A percentile compares a stretch with the other conserved stretches of the same genome.
phyloP scores from a whole-genome alignment of 1,140 invertebrate species.

The Zaprionus inermis region DNA sequence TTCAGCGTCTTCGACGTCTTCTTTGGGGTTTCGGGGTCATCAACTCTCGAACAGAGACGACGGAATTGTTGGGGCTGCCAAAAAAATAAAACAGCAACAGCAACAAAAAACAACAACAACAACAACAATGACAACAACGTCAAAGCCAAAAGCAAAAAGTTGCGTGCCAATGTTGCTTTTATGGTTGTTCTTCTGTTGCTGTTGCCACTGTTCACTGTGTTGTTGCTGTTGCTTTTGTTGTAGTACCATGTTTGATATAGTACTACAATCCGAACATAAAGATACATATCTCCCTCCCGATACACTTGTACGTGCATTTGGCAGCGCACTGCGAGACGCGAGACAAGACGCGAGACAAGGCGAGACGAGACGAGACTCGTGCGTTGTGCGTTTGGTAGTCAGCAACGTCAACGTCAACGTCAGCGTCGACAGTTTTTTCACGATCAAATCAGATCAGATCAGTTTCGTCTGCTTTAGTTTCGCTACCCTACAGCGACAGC shows the following conservation, averaged over 20 bases:
- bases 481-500: not conserved
- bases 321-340: not conserved
- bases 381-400: slow-evolving; percentile 5
- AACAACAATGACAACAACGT: slow-evolving; percentile 13
- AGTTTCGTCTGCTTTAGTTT: slow-evolving; percentile 10
- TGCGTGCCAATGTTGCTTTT: slow-evolving; percentile 34
- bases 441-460: slow-evolving; percentile 12
- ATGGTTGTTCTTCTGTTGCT: slow-evolving; percentile 2
- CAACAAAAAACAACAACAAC: slow-evolving; percentile 16
- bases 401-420: slow-evolving; percentile 1
- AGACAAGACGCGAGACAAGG: not conserved
- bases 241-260: slow-evolving; percentile 34
- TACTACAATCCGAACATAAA: slow-evolving; percentile 25
- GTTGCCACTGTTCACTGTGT: slow-evolving; percentile 7
- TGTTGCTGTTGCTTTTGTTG: slow-evolving; percentile 8
- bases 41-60: slow-evolving; percentile 37
- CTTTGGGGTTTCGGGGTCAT: slow-evolving; percentile 71
- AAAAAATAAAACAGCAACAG: too few species aligned
- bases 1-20: slow-evolving; percentile 44
- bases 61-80: slow-evolving; percentile 34
- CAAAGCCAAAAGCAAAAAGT: slow-evolving; percentile 14
- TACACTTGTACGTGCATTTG: slow-evolving; percentile 27
- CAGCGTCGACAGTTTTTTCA: slow-evolving; percentile 2
- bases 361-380: not conserved
- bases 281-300: slow-evolving; percentile 20